Percentiles rank a stretch among this genome's conserved stretches.
Evolutionary conservation across 2,113 vertebrate species (phyloP).

Genomic region (Syngnathus typhle): DNA sequence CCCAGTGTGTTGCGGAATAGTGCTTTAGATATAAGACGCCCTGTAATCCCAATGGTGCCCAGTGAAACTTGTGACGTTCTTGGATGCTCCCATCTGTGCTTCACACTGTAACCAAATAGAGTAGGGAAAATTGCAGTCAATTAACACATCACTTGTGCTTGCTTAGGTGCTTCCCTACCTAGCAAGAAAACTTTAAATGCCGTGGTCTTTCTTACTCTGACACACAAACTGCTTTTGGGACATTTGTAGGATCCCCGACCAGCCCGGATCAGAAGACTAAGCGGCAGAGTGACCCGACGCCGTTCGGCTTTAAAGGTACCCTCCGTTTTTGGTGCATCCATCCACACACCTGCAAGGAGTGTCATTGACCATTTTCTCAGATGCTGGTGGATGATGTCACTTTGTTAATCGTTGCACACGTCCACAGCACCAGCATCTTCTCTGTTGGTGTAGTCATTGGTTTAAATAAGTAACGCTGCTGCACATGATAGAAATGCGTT

Average conservation of each 20-base stretch:
- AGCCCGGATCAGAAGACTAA: constrained; percentile 95
- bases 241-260: constrained; percentile 80
- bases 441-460: too few species aligned
- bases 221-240: too few species aligned
- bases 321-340: background rate
- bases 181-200: too few species aligned
- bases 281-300: constrained; percentile 93
- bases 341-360: background rate
- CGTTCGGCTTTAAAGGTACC: constrained; percentile 90
- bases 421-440: too few species aligned
- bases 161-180: background rate
- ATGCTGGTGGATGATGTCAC: constrained; percentile 28
- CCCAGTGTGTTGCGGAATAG: background rate
- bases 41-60: background rate
- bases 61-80: background rate
- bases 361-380: constrained; percentile 59
- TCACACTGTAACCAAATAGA: background rate
- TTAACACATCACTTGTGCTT: background rate
- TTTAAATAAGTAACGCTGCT: too few species aligned
- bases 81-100: background rate
- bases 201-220: background rate
- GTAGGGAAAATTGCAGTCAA: background rate
- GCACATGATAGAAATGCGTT: too few species aligned
- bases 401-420: too few species aligned
- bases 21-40: background rate